phyloP scores from a whole-genome alignment of 2,113 vertebrate species.

The Zootoca vivipara region DNA sequence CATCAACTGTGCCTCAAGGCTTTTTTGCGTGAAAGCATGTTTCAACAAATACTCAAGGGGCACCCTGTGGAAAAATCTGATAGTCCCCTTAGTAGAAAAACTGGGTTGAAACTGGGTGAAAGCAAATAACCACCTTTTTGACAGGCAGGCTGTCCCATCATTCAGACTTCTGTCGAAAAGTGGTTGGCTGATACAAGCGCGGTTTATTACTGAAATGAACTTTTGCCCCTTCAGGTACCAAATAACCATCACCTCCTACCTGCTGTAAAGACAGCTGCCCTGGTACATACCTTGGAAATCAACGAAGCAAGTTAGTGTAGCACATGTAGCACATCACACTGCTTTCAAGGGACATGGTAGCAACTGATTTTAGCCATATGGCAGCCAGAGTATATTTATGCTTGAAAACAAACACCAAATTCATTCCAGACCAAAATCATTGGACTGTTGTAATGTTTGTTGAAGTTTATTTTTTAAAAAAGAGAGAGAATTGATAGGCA shows the following conservation, averaged over 20 bases:
- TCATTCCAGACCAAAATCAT: conserved; percentile 40
- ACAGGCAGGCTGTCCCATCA: background rate
- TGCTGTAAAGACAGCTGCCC: background rate
- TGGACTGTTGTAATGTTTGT: conserved; percentile 44
- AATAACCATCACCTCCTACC: background rate
- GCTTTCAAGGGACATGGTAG: background rate
- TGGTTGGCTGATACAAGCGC: background rate
- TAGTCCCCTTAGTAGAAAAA: background rate
- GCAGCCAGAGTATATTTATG: background rate
- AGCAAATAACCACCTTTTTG: background rate
- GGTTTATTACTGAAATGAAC: background rate
- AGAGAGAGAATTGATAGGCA: conserved; percentile 69
- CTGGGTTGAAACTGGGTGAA: background rate
- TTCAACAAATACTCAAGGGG: background rate
- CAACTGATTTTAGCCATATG: background rate
- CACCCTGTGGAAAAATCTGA: background rate
- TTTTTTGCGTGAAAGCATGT: background rate
- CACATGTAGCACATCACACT: background rate
- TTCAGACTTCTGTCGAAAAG: background rate
- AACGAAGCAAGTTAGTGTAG: background rate
- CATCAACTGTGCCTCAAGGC: background rate
- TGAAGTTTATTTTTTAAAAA: conserved; percentile 68
- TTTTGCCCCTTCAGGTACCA: background rate
- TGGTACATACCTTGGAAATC: background rate
- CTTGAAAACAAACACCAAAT: conserved; percentile 3